These are phyloP conservation scores for Cheilosia grossa DNA, from an alignment of 2,888 invertebrate species.

Conservation along the genomic window DNA sequence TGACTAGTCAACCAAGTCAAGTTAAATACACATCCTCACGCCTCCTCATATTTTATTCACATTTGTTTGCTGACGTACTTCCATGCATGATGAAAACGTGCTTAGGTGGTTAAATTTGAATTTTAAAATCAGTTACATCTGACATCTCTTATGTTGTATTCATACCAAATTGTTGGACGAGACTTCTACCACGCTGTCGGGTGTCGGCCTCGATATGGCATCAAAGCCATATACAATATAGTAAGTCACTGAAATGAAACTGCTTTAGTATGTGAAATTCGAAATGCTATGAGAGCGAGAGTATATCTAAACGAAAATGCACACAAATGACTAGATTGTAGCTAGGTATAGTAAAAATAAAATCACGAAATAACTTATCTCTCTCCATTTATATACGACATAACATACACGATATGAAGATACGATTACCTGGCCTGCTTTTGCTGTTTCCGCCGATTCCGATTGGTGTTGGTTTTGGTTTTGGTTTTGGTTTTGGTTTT, in stretches of 20 bases:
- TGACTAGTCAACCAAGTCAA: too few relatives aligned
- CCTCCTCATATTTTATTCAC: too few relatives aligned
- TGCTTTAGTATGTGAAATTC: background rate
- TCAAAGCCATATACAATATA: too few relatives aligned
- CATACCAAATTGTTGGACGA: conserved; percentile 33
- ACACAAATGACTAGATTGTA: background rate
- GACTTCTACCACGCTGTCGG: conserved; percentile 8
- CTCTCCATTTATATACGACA: too few relatives aligned
- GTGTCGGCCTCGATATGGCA: background rate
- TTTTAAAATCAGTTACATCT: background rate
- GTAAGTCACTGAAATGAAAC: background rate
- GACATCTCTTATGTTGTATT: background rate
- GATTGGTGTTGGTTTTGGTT: background rate
- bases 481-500: background rate
- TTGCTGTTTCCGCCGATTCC: background rate
- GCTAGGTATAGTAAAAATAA: too few relatives aligned
- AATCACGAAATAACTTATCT: too few relatives aligned
- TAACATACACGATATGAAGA: too few relatives aligned
- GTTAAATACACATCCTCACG: too few relatives aligned
- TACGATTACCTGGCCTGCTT: background rate
- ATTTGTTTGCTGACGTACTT: too few relatives aligned
- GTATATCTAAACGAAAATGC: conserved; percentile 17
- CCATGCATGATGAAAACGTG: background rate
- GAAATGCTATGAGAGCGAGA: conserved; percentile 10
- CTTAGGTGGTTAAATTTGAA: conserved; percentile 5